These are phyloP conservation scores for Vimba vimba DNA, from an alignment of 2,113 vertebrate species.

Conservation along the genomic window DNA sequence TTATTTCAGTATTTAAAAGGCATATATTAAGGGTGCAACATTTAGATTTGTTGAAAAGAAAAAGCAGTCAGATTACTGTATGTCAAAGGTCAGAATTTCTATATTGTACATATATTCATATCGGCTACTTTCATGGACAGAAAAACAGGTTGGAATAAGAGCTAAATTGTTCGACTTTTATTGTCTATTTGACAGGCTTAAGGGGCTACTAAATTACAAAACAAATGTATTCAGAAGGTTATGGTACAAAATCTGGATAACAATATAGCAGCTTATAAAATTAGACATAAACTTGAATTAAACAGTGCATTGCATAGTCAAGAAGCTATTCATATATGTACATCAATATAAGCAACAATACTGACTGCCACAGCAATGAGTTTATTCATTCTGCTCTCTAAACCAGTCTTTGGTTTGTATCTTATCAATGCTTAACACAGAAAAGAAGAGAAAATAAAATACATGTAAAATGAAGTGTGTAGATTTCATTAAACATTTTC, in stretches of 20 bases:
- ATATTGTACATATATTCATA: slow-evolving; percentile 53
- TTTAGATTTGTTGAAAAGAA: slow-evolving; percentile 54
- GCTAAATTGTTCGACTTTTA: not conserved
- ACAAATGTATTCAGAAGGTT: not conserved
- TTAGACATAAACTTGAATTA: slow-evolving; percentile 56
- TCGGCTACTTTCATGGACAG: slow-evolving; percentile 22
- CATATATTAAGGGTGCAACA: slow-evolving; percentile 46
- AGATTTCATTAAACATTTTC: not conserved
- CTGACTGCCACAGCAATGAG: slow-evolving; percentile 48
- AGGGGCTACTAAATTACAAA: not conserved
- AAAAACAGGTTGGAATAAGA: not conserved
- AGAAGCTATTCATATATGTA: slow-evolving; percentile 70
- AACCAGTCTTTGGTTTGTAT: slow-evolving; percentile 52
- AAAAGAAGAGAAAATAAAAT: slow-evolving; percentile 1
- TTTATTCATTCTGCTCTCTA: slow-evolving; percentile 24
- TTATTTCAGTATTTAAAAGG: slow-evolving; percentile 62
- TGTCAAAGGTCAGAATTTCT: slow-evolving; percentile 37
- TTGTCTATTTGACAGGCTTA: not conserved
- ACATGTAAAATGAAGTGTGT: slow-evolving; percentile 8
- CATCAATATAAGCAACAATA: slow-evolving; percentile 63
- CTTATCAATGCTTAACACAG: slow-evolving; percentile 17
- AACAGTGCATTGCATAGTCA: slow-evolving; percentile 55
- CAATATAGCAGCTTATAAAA: slow-evolving; percentile 45
- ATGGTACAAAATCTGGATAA: slow-evolving; percentile 37
- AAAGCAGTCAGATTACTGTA: slow-evolving; percentile 35